These are phyloP conservation scores for Cheilosia vernalis DNA, from an alignment of 2,888 invertebrate species.

Conservation along the genomic window DNA sequence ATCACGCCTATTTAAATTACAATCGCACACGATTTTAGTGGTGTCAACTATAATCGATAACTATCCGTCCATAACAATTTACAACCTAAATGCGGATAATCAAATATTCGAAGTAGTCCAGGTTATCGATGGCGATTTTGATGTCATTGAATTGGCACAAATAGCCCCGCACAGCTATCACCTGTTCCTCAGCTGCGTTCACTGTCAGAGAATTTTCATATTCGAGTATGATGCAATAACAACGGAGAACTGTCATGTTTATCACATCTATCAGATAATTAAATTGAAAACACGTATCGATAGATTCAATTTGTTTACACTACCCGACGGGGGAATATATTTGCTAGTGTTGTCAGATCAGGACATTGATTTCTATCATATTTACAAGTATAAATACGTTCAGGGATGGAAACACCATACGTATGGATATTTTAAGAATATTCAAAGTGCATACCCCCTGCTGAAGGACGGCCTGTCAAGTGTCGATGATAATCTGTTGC, in stretches of 20 bases:
- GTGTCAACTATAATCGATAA: slow-evolving; percentile 76
- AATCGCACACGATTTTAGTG: slow-evolving; percentile 61
- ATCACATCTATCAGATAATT: slow-evolving; percentile 78
- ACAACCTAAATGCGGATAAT: slow-evolving; percentile 66
- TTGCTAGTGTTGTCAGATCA: slow-evolving; percentile 78
- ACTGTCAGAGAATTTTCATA: slow-evolving; percentile 79
- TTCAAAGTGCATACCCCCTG: slow-evolving; percentile 79
- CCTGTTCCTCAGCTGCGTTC: slow-evolving; percentile 78
- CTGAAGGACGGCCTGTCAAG: slow-evolving; percentile 37
- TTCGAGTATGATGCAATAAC: slow-evolving; percentile 59
- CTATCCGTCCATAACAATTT: slow-evolving; percentile 78
- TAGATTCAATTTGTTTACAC: slow-evolving; percentile 77
- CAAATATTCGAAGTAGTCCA: slow-evolving; percentile 78
- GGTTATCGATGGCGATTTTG: slow-evolving; percentile 80
- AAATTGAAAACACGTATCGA: slow-evolving; percentile 78
- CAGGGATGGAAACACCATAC: slow-evolving; percentile 80
- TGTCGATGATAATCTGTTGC: slow-evolving; percentile 70
- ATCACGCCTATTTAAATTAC: slow-evolving; percentile 76
- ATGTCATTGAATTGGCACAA: slow-evolving; percentile 77
- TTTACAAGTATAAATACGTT: slow-evolving; percentile 79
- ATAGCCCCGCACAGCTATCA: slow-evolving; percentile 76
- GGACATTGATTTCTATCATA: slow-evolving; percentile 78
- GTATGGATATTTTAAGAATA: slow-evolving; percentile 78
- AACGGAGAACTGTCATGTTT: slow-evolving; percentile 53
- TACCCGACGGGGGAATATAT: slow-evolving; percentile 76